Conservation (phyloP, 1,140 invertebrate genomes). For the Temnothorax curvispinosus region DNA sequence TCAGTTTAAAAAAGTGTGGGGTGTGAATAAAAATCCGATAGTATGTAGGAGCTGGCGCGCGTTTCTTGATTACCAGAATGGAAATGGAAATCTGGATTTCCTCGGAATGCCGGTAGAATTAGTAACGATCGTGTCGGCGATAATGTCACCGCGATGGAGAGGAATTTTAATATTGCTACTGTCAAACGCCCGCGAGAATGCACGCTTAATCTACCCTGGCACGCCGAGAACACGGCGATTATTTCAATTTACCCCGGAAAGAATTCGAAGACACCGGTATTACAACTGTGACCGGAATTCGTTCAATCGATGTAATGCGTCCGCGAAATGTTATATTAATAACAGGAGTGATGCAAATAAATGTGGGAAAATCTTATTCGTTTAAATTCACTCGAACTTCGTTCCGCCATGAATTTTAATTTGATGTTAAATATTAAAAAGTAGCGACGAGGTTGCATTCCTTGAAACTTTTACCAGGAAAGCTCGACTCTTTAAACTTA, state of each 20-base stretch:
- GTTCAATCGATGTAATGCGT: slow-evolving; percentile 1
- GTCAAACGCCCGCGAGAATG: slow-evolving; percentile 37
- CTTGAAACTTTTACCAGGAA: slow-evolving; percentile 2
- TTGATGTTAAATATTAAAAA: slow-evolving; percentile 34
- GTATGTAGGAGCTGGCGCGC: slow-evolving; percentile 38
- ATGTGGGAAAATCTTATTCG: neutral
- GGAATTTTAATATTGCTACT: slow-evolving; percentile 59
- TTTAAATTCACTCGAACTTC: slow-evolving; percentile 32
- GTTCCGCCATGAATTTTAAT: slow-evolving; percentile 24
- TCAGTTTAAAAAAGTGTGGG: slow-evolving; percentile 20
- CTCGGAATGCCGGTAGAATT: slow-evolving; percentile 50
- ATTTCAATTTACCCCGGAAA: slow-evolving; percentile 41
- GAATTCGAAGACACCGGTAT: slow-evolving; percentile 24
- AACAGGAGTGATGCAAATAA: slow-evolving; percentile 7
- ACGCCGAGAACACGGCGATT: slow-evolving; percentile 20
- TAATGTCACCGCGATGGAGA: slow-evolving; percentile 41
- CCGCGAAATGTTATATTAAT: slow-evolving; percentile 34
- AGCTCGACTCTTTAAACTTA: neutral
- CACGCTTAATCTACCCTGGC: slow-evolving; percentile 37
- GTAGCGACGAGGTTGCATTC: neutral
- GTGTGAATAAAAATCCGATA: slow-evolving; percentile 47
- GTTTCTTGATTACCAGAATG: slow-evolving; percentile 49
- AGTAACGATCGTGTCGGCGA: slow-evolving; percentile 45
- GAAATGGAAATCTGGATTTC: slow-evolving; percentile 57
- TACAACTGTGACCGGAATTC: slow-evolving; percentile 22